Evolutionary conservation across 2,113 vertebrate genomes (phyloP).

Genomic region (Odontesthes bonariensis): DNA sequence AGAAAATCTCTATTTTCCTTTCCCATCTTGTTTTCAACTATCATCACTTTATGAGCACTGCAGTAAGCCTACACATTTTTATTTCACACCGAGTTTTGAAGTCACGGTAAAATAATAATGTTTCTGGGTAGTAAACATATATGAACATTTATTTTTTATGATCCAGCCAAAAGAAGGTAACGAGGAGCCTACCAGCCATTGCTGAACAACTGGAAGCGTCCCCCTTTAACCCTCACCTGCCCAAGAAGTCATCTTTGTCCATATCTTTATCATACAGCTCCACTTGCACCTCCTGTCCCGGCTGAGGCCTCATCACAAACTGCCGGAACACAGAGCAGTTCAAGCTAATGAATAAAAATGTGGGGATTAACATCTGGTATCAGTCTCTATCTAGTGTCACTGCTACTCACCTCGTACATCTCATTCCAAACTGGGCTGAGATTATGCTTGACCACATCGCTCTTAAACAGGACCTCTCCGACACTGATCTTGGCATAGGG

Average conservation of each 20-base stretch:
- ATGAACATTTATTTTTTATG: background rate
- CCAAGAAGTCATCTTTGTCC: constrained; percentile 91
- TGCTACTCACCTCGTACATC: constrained; percentile 87
- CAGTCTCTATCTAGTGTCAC: too few species aligned
- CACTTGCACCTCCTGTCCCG: constrained; percentile 87
- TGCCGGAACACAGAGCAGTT: constrained; percentile 51
- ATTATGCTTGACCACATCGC: constrained; percentile 88
- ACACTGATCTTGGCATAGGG: constrained; percentile 88
- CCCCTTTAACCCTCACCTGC: constrained; percentile 82
- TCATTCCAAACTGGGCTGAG: constrained; percentile 93
- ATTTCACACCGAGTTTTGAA: too few species aligned
- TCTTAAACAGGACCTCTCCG: constrained; percentile 84
- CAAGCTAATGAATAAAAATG: background rate
- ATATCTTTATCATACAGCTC: constrained; percentile 93
- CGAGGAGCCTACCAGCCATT: background rate
- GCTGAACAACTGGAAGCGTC: background rate
- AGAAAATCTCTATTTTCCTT: too few species aligned
- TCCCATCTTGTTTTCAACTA: too few species aligned
- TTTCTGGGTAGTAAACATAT: accelerated
- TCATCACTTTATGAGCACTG: too few species aligned
- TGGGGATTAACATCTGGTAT: too few species aligned
- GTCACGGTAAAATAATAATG: background rate
- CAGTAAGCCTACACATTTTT: background rate
- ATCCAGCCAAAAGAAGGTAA: too few species aligned
- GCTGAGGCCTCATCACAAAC: constrained; percentile 84